phyloP scores from a whole-genome alignment of 2,888 invertebrate species.

The Platycheirus rosarum region DNA sequence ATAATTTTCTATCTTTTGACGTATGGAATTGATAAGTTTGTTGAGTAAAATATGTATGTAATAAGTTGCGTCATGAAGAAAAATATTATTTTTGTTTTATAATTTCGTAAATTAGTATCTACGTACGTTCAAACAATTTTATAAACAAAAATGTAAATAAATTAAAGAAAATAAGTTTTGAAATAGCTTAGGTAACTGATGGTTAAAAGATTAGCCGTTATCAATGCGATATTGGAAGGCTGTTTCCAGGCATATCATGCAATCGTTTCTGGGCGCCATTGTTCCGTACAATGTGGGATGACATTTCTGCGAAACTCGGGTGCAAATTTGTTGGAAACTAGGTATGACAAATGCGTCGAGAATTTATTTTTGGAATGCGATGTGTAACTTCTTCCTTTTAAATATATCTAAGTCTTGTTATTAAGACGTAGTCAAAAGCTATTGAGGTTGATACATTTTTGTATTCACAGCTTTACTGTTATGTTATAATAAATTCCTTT shows the following conservation, averaged over 20 bases:
- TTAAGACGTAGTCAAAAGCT: neutral
- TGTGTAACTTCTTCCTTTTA: neutral
- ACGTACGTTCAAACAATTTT: too few species aligned
- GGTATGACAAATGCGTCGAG: too few species aligned
- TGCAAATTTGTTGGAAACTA: too few species aligned
- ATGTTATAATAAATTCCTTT: too few species aligned
- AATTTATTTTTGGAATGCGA: neutral
- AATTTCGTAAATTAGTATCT: too few species aligned
- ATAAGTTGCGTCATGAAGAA: slow-evolving; percentile 15
- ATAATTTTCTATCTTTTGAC: slow-evolving; percentile 40
- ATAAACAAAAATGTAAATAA: too few species aligned
- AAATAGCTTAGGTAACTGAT: slow-evolving; percentile 13
- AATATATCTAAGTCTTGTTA: neutral
- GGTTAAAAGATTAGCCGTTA: slow-evolving; percentile 11
- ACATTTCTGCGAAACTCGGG: too few species aligned
- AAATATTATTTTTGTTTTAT: too few species aligned
- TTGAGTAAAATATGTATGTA: neutral
- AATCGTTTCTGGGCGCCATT: too few species aligned
- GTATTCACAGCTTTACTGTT: too few species aligned
- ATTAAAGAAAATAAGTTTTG: slow-evolving; percentile 11
- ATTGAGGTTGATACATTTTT: too few species aligned
- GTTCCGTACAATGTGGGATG: too few species aligned
- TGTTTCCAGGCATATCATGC: slow-evolving; percentile 7
- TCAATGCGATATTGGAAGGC: slow-evolving; percentile 14
- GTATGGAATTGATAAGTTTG: slow-evolving; percentile 36